phyloP scores from a whole-genome alignment of 2,113 vertebrate genomes.

The Blennius ocellaris region DNA sequence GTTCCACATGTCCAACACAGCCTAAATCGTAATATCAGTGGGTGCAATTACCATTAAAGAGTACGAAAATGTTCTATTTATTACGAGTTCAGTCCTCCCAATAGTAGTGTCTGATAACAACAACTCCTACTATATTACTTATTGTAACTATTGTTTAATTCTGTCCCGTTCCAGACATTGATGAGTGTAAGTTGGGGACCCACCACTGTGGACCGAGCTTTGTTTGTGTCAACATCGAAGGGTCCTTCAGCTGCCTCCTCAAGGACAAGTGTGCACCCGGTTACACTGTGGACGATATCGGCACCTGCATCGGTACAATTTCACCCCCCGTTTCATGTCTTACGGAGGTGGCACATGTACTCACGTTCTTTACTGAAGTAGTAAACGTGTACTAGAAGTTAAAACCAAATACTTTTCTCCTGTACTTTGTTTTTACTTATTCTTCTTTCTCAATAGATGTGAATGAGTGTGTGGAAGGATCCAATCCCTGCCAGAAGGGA shows the following conservation, averaged over 20 bases:
- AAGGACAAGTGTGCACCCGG: constrained; percentile 86
- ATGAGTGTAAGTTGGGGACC: constrained; percentile 90
- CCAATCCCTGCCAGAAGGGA: background rate
- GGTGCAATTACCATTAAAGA: background rate
- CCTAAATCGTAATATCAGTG: no score
- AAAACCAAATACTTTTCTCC: no score
- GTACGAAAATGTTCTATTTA: background rate
- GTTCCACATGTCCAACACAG: background rate
- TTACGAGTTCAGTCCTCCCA: no score
- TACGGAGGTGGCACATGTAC: no score
- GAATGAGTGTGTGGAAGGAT: constrained; percentile 3
- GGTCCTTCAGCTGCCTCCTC: constrained; percentile 92
- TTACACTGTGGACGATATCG: constrained; percentile 89
- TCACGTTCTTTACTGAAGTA: background rate
- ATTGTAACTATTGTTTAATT: background rate
- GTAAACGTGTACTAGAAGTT: no score
- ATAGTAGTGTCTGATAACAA: background rate
- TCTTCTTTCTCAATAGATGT: constrained; percentile 4
- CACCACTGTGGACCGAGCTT: constrained; percentile 92
- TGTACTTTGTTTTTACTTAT: background rate
- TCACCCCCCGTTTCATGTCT: no score
- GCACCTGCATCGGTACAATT: constrained; percentile 92
- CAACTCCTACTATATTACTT: background rate
- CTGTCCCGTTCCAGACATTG: constrained; percentile 86
- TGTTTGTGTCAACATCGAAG: constrained; percentile 91